phyloP scores from a whole-genome alignment of 2,797 vertebrate genomes.

The Crypturellus tataupa region DNA sequence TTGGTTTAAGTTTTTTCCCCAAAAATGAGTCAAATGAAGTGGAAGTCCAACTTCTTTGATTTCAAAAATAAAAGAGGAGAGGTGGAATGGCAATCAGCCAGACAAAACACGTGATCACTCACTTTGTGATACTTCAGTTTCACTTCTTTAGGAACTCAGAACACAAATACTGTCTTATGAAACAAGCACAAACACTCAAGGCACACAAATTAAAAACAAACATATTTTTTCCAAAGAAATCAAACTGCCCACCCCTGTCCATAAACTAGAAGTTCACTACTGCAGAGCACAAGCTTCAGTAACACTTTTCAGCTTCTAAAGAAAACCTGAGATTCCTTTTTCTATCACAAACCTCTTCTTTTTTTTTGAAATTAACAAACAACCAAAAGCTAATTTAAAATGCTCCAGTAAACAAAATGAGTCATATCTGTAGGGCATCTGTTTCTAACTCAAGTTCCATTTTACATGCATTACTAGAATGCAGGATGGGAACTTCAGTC shows the following conservation, averaged over 20 bases:
- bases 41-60: background rate
- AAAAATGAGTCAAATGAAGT: background rate
- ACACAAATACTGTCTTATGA: background rate
- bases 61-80: background rate
- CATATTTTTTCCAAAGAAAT: constrained; percentile 25
- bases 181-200: background rate
- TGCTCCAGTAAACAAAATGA: constrained; percentile 52
- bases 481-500: constrained; percentile 60
- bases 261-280: background rate
- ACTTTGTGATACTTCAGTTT: background rate
- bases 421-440: constrained; percentile 69
- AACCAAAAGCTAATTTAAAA: constrained; percentile 69
- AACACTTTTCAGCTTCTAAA: constrained; percentile 22
- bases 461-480: constrained; percentile 49
- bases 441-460: constrained; percentile 53
- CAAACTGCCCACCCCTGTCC: background rate
- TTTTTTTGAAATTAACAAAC: constrained; percentile 47
- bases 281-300: background rate
- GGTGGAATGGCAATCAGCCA: background rate
- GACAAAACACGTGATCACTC: background rate
- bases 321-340: background rate
- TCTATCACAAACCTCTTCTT: background rate
- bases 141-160: background rate
- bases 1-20: background rate
- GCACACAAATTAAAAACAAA: constrained; percentile 20